phyloP scores from a whole-genome alignment of 2,113 vertebrate genomes.

The Xyliphius kryptos region DNA sequence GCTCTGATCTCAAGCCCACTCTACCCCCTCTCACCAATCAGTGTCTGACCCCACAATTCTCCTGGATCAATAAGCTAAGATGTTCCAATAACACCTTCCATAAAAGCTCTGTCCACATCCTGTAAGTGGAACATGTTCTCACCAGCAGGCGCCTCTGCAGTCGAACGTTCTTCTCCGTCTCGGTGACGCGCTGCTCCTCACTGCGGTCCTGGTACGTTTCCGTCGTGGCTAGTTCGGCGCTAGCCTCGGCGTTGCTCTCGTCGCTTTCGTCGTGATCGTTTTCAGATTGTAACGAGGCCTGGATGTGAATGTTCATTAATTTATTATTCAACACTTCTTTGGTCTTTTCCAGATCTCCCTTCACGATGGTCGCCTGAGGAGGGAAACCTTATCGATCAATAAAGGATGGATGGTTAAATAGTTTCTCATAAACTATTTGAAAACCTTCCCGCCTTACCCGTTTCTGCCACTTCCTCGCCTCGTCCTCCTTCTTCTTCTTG shows the following conservation, averaged over 20 bases:
- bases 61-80: too few species aligned
- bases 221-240: conserved; percentile 78
- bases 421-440: too few species aligned
- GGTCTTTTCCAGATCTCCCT: conserved; percentile 84
- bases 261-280: conserved; percentile 90
- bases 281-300: conserved; percentile 72
- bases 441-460: conserved; percentile 75
- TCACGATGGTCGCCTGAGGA: conserved; percentile 77
- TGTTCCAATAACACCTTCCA: too few species aligned
- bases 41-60: too few species aligned
- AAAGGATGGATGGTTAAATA: too few species aligned
- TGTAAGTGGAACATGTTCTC: conserved; percentile 13
- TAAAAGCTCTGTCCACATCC: background rate
- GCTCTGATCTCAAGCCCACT: too few species aligned
- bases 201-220: conserved; percentile 84
- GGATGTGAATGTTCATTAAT: conserved; percentile 77
- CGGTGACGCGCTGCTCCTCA: conserved; percentile 87
- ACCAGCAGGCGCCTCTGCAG: conserved; percentile 94
- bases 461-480: conserved; percentile 83
- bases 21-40: too few species aligned
- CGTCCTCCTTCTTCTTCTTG: conserved; percentile 86
- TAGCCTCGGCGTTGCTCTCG: conserved; percentile 88
- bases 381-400: background rate
- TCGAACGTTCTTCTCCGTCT: conserved; percentile 88
- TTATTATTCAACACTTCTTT: conserved; percentile 85